Evolutionary conservation across 2,888 invertebrate species (phyloP).

Genomic region (Ophion costatus): DNA sequence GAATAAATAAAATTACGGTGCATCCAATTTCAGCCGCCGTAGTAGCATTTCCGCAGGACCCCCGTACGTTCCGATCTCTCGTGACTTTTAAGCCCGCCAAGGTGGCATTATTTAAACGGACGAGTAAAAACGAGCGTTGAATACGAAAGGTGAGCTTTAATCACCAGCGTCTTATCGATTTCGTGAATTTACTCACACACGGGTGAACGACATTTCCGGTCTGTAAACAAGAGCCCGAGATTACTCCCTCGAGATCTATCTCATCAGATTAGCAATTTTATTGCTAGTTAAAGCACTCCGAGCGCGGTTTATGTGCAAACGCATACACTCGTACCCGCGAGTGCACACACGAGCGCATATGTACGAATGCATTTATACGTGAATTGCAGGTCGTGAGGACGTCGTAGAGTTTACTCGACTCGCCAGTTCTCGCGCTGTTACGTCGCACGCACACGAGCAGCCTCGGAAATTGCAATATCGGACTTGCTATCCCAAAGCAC

Average conservation of each 20-base stretch:
- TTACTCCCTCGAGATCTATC: slow-evolving; percentile 56
- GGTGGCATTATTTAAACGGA: background rate
- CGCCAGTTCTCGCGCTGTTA: slow-evolving; percentile 30
- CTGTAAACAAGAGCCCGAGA: slow-evolving; percentile 61
- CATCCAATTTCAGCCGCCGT: too few species aligned
- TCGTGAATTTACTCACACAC: slow-evolving; percentile 54
- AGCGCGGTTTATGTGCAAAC: slow-evolving; percentile 10
- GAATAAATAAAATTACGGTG: too few species aligned
- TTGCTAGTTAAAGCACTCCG: slow-evolving; percentile 51
- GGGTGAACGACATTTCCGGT: slow-evolving; percentile 58
- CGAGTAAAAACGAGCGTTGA: slow-evolving; percentile 4
- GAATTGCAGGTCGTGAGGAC: slow-evolving; percentile 27
- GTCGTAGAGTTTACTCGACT: slow-evolving; percentile 30
- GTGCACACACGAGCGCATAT: background rate
- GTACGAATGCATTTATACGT: slow-evolving; percentile 3
- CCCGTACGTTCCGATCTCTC: background rate
- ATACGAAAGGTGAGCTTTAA: slow-evolving; percentile 15
- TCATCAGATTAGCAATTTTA: slow-evolving; percentile 67
- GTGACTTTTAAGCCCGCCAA: background rate
- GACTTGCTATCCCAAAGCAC: slow-evolving; percentile 53
- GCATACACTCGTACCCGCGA: background rate
- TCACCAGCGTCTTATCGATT: slow-evolving; percentile 31
- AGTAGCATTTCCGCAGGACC: too few species aligned
- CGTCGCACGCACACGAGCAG: slow-evolving; percentile 25
- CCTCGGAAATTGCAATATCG: slow-evolving; percentile 51